Conservation (phyloP, 2,888 invertebrate species). For the Horisme vitalbata region DNA sequence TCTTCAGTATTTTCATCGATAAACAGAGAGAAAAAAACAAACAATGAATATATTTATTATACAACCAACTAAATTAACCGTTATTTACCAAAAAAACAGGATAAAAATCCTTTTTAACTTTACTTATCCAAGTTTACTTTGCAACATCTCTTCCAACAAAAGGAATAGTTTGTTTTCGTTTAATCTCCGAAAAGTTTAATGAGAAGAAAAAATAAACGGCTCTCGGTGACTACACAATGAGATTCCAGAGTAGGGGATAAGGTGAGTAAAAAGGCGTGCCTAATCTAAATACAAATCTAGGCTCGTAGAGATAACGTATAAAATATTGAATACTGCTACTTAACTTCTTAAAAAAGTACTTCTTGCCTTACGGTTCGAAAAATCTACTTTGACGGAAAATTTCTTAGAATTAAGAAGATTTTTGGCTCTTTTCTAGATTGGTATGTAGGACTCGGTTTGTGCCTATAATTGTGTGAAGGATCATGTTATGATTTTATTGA, state of each 20-base stretch:
- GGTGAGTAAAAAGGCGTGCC: slow-evolving; percentile 26
- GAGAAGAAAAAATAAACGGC: slow-evolving; percentile 22
- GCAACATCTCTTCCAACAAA: slow-evolving; percentile 16
- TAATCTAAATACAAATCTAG: slow-evolving; percentile 35
- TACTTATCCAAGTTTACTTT: slow-evolving; percentile 16
- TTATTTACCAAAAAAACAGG: slow-evolving; percentile 7
- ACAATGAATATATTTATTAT: too few relatives aligned
- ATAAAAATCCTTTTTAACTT: neutral
- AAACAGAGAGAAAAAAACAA: too few relatives aligned
- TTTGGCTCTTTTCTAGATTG: too few relatives aligned
- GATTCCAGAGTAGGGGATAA: slow-evolving; percentile 16
- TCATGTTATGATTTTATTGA: too few relatives aligned
- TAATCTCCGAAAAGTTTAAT: slow-evolving; percentile 30
- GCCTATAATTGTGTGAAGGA: too few relatives aligned
- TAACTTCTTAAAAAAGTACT: neutral
- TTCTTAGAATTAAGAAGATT: too few relatives aligned
- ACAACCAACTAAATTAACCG: too few relatives aligned
- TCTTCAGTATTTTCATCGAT: too few relatives aligned
- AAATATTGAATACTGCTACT: slow-evolving; percentile 18
- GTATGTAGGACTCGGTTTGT: too few relatives aligned
- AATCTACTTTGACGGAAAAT: too few relatives aligned
- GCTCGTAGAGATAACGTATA: slow-evolving; percentile 21
- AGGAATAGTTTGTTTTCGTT: slow-evolving; percentile 25
- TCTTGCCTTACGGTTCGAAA: too few relatives aligned
- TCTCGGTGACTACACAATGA: slow-evolving; percentile 25